phyloP scores from a whole-genome alignment of 2,888 invertebrate species.

The Ophion obscuratus region DNA sequence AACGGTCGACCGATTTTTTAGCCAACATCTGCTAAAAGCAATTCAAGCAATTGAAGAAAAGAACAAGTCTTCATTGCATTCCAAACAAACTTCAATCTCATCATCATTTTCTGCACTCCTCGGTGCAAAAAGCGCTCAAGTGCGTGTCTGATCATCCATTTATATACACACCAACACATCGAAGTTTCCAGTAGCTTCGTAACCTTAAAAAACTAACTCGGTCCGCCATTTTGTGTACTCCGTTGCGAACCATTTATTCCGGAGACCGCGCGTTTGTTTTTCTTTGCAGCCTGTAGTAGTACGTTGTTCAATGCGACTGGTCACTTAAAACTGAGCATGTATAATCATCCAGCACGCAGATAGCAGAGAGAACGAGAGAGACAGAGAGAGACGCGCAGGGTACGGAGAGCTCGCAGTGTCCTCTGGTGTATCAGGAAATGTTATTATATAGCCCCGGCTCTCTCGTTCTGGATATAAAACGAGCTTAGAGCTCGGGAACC shows the following conservation, averaged over 20 bases:
- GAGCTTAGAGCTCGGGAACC: conserved; percentile 57
- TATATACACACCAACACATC: not conserved
- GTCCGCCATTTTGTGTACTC: conserved; percentile 6
- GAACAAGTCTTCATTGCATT: too few relatives aligned
- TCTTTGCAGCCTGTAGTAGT: not conserved
- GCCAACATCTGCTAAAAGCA: too few relatives aligned
- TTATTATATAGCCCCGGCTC: conserved; percentile 41
- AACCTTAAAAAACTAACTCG: not conserved
- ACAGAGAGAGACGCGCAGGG: not conserved
- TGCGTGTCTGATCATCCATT: too few relatives aligned
- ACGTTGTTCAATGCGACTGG: not conserved
- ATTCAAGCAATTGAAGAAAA: too few relatives aligned
- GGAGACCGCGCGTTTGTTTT: not conserved
- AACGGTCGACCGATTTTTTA: too few relatives aligned
- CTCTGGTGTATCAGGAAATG: conserved; percentile 61
- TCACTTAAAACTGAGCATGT: not conserved
- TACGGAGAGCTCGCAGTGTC: conserved; percentile 21
- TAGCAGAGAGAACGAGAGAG: not conserved
- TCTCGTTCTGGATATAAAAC: conserved; percentile 51
- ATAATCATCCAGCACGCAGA: conserved; percentile 26
- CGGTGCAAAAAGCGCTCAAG: too few relatives aligned
- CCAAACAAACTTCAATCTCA: too few relatives aligned
- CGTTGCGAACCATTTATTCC: not conserved
- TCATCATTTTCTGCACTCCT: too few relatives aligned
- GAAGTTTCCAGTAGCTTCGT: not conserved